Conservation (phyloP, 2,113 vertebrate species). For the Corythaeola cristata region DNA sequence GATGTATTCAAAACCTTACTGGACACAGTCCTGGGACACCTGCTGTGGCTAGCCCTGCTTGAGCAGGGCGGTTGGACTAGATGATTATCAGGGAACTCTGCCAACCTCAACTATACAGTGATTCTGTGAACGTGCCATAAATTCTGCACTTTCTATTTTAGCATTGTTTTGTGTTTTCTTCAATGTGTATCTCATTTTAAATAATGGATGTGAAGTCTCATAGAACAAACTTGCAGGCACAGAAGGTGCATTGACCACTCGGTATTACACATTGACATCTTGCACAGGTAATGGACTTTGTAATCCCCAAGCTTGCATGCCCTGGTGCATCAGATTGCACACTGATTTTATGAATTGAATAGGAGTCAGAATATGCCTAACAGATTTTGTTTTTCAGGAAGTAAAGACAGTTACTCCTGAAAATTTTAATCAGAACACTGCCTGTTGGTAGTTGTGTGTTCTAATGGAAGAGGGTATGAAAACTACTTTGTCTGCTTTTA, state of each 20-base stretch:
- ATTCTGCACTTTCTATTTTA: not conserved
- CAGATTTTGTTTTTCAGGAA: not conserved
- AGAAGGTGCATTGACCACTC: not conserved
- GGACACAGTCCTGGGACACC: not conserved
- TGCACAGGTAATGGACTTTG: not conserved
- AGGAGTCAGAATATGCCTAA: not conserved
- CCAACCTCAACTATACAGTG: not conserved
- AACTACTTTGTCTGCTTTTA: not conserved
- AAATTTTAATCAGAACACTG: not conserved
- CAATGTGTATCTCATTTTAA: not conserved
- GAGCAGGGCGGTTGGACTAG: not conserved
- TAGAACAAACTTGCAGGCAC: not conserved
- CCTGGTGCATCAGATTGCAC: not conserved
- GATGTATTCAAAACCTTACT: not conserved
- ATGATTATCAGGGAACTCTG: not conserved
- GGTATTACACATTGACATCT: not conserved
- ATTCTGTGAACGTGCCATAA: not conserved
- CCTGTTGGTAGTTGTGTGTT: not conserved
- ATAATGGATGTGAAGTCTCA: not conserved
- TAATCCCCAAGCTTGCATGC: not conserved
- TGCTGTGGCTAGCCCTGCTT: not conserved
- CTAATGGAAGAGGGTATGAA: not conserved
- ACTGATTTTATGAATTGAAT: not conserved
- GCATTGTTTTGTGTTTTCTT: not conserved
- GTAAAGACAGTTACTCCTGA: not conserved